phyloP scores from a whole-genome alignment of 2,797 vertebrate species.

The Serranus cabrilla region DNA sequence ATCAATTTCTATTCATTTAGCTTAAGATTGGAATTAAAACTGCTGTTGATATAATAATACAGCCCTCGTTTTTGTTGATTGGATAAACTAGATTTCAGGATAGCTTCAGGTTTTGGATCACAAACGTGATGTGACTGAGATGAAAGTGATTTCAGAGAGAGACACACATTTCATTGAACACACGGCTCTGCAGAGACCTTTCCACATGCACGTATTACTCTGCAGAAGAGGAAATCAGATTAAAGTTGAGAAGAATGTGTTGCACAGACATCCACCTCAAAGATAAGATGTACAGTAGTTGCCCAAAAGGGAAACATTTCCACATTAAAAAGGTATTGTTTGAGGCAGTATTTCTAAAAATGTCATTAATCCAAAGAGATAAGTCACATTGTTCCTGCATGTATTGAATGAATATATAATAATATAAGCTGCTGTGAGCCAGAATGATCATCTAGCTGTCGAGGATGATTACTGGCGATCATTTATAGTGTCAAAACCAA shows the following conservation, averaged over 20 bases:
- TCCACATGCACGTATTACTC: neutral
- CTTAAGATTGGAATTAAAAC: constrained; percentile 2
- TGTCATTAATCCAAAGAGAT: constrained; percentile 27
- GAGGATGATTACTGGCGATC: constrained; percentile 3
- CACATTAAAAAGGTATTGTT: constrained; percentile 2
- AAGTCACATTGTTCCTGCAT: constrained; percentile 13
- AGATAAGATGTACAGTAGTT: neutral
- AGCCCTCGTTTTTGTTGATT: constrained; percentile 8
- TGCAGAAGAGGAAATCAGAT: constrained; percentile 3
- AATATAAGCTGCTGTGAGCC: neutral
- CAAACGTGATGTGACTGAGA: neutral
- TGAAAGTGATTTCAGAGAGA: constrained; percentile 2
- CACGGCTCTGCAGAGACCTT: constrained; percentile 2
- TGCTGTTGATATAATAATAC: neutral
- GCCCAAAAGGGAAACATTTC: constrained; percentile 2
- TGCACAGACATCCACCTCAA: neutral
- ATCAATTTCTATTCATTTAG: constrained; percentile 19
- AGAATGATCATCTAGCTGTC: constrained; percentile 13
- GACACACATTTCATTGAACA: neutral
- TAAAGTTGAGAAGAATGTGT: neutral
- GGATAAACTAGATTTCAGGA: neutral
- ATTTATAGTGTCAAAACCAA: constrained; percentile 7
- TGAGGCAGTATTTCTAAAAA: constrained; percentile 14
- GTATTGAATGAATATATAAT: too few species aligned
- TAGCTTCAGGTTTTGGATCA: neutral